phyloP scores from a whole-genome alignment of 2,113 vertebrate species.

The Maccullochella peelii region DNA sequence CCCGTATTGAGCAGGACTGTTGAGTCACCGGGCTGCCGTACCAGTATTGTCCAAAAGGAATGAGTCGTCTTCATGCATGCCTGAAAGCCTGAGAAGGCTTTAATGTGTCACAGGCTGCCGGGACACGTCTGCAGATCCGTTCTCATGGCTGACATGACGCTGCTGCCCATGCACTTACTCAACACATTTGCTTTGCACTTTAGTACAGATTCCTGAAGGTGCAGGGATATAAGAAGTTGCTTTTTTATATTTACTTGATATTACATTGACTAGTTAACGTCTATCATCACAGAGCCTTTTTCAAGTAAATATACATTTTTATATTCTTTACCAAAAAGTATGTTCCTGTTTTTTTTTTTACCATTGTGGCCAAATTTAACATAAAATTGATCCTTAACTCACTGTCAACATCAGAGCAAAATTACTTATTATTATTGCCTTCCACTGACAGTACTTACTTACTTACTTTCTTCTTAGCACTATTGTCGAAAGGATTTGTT shows the following conservation, averaged over 20 bases:
- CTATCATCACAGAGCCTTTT: neutral
- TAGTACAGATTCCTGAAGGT: neutral
- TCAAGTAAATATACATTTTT: neutral
- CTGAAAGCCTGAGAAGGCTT: slow-evolving; percentile 36
- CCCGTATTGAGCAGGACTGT: slow-evolving; percentile 39
- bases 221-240: neutral
- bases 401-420: neutral
- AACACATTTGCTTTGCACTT: slow-evolving; percentile 22
- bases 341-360: neutral
- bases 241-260: neutral
- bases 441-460: neutral
- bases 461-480: neutral
- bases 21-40: slow-evolving; percentile 35
- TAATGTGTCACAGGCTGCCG: slow-evolving; percentile 44
- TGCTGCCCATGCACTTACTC: slow-evolving; percentile 11
- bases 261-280: neutral
- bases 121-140: slow-evolving; percentile 43
- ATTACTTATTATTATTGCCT: neutral
- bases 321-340: neutral
- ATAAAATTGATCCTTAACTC: neutral
- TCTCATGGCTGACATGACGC: slow-evolving; percentile 24
- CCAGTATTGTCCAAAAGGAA: slow-evolving; percentile 37
- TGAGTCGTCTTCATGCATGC: slow-evolving; percentile 60
- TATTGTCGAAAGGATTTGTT: neutral
- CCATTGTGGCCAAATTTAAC: neutral